Evolutionary conservation across 2,888 invertebrate species (phyloP), one percentile per base, ranked within the genome.

Genomic region (Crossocerus cetratus): DNA sequence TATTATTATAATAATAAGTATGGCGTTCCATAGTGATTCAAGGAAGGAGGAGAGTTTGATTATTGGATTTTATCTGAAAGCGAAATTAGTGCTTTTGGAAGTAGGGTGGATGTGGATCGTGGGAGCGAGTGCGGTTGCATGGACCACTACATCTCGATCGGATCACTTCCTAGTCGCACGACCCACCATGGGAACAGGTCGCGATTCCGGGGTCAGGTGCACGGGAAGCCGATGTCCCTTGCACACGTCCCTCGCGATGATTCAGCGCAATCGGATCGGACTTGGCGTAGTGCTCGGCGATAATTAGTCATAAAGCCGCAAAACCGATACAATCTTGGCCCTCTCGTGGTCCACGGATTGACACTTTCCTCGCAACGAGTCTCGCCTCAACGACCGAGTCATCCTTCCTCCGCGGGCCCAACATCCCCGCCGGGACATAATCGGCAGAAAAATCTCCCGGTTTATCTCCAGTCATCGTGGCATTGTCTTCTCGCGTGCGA

Each of bases 271-370:
- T 74, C 62, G 64, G 58, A 11, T 22, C 13, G 62, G 57, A 58
- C 60, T 23, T 59, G 63, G 56, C 56, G 74, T 77, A 74, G 82
- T 77, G 65, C 72, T 64, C 70, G 32, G 71, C 80, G 76, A 82
- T 82, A 82, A 82, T 82, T 82, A 82, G 82, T 77, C 72, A 69
- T 65, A 54, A 32, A 64, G 67, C 55, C 54, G 20, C 65, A 60
- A 49, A 55, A 71, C 59, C 62, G 72, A 81, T 81, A 78, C 65
- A 23, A 81, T 78, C 78, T 76, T 57, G 8, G 14, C 45, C n/a
- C 45, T 45, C 16, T 45, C 45, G 45, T 45, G 13, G 45, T 45
- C 13, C 45, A 45, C 16, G 45, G 49, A 49, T 49, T 49, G 49
- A 49, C 49, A 16, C 32, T 32, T 32, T 32, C 32, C 11, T 32